Base-by-base conservation (phyloP, 2,113 vertebrate species). In the Aegotheles bennettii region DNA sequence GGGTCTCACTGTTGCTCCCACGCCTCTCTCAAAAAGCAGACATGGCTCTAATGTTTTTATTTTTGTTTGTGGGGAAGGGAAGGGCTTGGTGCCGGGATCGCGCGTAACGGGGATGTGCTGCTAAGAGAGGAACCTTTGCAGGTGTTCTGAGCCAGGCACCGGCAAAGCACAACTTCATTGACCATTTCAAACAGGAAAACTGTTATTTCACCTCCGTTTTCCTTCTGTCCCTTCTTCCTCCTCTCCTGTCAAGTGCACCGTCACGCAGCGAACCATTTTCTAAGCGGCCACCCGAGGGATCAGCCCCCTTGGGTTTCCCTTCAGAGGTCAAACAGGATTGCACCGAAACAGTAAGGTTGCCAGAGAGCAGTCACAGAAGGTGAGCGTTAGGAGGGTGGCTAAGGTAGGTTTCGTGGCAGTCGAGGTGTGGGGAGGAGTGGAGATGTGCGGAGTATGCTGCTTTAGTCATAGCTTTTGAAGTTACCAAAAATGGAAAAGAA, bases 391-490 rank as follows among this genome's bases (percentile, higher is more conserved):
- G 92, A 94, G 94, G 84, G 95, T 96, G 89, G 80, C 77, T 85
- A 93, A 92, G 95, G 48, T 85, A 92, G 87, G 88, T 94, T 86
- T 73, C 35, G 6, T 95, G 84, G 68, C 88, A 95, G 8, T 89
- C 17, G 21, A 80, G 78, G 67, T 68, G 92, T 3, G 51, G 80
- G 69, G 84, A 85, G 76, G 93, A 90, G 74, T 7, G 43, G 89
- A 91, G 81, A 95, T 54, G 61, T 61, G 91, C 63, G 78, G 53
- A 95, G 77, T 79, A 90, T 96, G 97, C 96, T 98, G 97, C 97
- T 98, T 97, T 97, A 95, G 92, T 97, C 87, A 95, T 97, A 97
- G 94, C 94, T 96, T 97, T 97, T 77, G 93, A 97, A 95, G 87
- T 95, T 97, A 97, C 97, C 97, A 98, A 98, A 98, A 98, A 97